phyloP scores from a whole-genome alignment of 1,140 invertebrate species.

The Nymphalis io region DNA sequence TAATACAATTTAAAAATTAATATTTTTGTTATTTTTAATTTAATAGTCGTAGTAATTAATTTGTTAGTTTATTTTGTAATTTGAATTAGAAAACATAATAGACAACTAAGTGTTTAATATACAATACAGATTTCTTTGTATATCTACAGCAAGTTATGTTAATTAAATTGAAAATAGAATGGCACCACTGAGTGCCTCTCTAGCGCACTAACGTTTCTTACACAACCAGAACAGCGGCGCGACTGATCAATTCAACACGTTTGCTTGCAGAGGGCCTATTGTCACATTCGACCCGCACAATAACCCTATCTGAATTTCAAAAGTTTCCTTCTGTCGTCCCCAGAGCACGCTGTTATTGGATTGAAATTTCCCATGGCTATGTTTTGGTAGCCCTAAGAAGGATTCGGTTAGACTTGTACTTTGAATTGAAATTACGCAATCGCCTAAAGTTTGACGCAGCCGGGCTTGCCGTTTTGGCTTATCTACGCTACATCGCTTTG shows the following conservation, averaged over 20 bases:
- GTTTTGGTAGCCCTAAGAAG: constrained; percentile 38
- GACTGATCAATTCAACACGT: constrained; percentile 40
- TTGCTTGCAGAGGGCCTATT: constrained; percentile 37
- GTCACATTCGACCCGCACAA: constrained; percentile 41
- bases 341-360: constrained; percentile 38
- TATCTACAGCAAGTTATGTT: no score
- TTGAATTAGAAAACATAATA: no score
- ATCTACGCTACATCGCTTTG: constrained; percentile 43
- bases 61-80: no score
- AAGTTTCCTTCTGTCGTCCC: constrained; percentile 41
- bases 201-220: neutral
- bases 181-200: neutral
- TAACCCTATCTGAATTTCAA: constrained; percentile 59
- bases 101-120: neutral
- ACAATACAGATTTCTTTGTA: neutral
- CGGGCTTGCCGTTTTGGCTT: constrained; percentile 39
- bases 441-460: constrained; percentile 51
- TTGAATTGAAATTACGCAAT: constrained; percentile 68
- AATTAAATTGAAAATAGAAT: neutral
- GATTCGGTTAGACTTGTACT: constrained; percentile 48
- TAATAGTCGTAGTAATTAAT: no score
- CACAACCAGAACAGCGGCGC: constrained; percentile 13
- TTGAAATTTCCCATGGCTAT: constrained; percentile 44
- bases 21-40: no score
- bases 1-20: no score